Evolutionary conservation across 2,113 vertebrate genomes (phyloP), one percentile per base, ranked within the genome.

Genomic region (Etheostoma cragini): DNA sequence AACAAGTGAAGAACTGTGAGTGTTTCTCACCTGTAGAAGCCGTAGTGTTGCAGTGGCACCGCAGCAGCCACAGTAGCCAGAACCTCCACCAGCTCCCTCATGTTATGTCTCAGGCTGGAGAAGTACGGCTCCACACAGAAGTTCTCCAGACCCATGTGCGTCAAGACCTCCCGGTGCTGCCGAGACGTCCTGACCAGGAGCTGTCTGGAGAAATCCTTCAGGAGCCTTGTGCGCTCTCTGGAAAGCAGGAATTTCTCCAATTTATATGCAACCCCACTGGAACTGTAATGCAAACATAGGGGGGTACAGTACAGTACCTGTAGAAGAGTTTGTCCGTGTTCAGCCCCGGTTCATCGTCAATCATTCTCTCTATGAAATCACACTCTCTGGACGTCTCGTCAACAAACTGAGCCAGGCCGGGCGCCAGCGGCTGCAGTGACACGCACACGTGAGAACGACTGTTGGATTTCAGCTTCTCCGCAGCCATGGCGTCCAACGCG

Each of bases 381-480:
- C 96, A 95, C 54, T 92, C 95, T 58, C 92, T 89, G 54, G 97
- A 98, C 0, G 97, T 97, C 91, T 98, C 96, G 15, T 95, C 89
- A 2, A 98, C 92, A 76, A 96, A 99, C 84, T 99, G 97, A 26
- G 95, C 87, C 93, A 98, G 94, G 19, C 94, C 93, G 8, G 91
- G 96, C 24, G 94, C 86, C 82, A 97, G 85, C 5, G 97, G 96
- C 87, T 97, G 97, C 81, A 99, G 95, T 63, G 95, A 92, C 65
- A 98, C 96, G 3, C 97, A 96, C 70, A 99, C 95, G 68, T 96
- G 97, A 50, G 96, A 94, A 7, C 97, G 95, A 62, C 98, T 97
- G 72, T 97, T 98, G 61, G 97, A 97, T 87, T 98, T 99, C 35
- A 99, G 90, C 85, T 94, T 97, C 90, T 98, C 96, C 0, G 95